Conservation (phyloP, 2,797 vertebrate genomes). For the Chromobotia macracanthus region DNA sequence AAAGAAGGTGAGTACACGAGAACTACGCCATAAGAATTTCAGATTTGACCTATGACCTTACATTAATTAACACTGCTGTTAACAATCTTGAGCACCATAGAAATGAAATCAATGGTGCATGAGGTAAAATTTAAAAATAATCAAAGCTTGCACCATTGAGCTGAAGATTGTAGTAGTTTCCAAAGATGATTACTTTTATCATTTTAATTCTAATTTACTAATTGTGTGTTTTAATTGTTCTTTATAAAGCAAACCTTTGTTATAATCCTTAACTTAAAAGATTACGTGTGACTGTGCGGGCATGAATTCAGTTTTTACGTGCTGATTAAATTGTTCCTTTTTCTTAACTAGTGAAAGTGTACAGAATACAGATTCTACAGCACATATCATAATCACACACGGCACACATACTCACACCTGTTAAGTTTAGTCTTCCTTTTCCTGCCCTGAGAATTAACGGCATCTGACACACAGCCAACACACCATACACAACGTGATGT, state of each 20-base stretch:
- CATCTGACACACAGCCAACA: slow-evolving; percentile 59
- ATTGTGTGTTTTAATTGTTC: background rate
- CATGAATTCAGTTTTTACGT: background rate
- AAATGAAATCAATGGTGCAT: background rate
- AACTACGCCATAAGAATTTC: background rate
- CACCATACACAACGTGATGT: slow-evolving; percentile 21
- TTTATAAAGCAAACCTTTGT: background rate
- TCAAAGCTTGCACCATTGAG: too few species aligned
- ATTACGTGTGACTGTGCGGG: background rate
- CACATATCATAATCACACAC: slow-evolving; percentile 42
- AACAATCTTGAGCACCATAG: background rate
- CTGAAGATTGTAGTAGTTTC: background rate
- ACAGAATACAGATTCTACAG: slow-evolving; percentile 43
- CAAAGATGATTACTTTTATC: background rate
- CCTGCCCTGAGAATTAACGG: slow-evolving; percentile 65
- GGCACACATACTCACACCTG: slow-evolving; percentile 65
- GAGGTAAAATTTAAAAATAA: background rate
- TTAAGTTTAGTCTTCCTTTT: slow-evolving; percentile 62
- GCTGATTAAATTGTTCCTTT: background rate
- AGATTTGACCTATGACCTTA: slow-evolving; percentile 28
- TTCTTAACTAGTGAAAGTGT: slow-evolving; percentile 16
- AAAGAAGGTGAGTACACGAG: slow-evolving; percentile 20
- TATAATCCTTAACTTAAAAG: background rate
- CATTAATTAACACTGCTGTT: background rate
- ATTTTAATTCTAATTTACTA: too few species aligned